Evolutionary conservation across 2,888 invertebrate genomes (phyloP), one percentile per base, ranked within the genome.

Genomic region (Lochmaea crataegi): DNA sequence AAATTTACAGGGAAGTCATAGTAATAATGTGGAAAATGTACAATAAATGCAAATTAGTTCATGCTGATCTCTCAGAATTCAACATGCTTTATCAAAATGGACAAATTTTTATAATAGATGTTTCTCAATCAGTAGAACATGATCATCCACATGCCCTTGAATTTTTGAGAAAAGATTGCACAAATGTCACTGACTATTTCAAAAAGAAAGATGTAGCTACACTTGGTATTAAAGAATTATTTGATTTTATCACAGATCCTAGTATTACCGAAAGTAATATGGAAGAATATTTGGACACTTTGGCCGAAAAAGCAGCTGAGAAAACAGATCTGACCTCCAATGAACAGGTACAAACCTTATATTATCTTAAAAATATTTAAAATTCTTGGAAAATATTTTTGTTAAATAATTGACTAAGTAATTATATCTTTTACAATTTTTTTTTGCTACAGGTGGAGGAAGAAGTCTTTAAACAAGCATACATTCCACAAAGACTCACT

Each of bases 61-160:
- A 99, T 86, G 99, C 98, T 1, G 99, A 99, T 90, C 91, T 99
- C 68, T 98, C 97, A 2, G 99, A 99, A 88, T 99, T 96, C 83
- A 99, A 99, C 88, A 90, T 99, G 76, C 87, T 99, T 78, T 95
- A 93, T 82, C 92, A 95, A 82, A 90, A 95, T 82, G 94, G 93
- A 0, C 91, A 94, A 82, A 87, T 96, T n/a, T 94, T 94, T 74
- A 92, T 99, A 22, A 99, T 99, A 82, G 99, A 99, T 88, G 99
- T 99, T 0, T 98, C 98, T 0, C 99, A 99, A 85, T 95, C 98
- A 0, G 99, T 99, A 0, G 98, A 99, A 87, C 98, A 98, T 85
- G 98, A 99, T 86, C 98, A 99, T 90, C 98, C 98, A 0, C 93
- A 95, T 86, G 96, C 99, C 0, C 91, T 97, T 78, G 96, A 97